These are phyloP conservation scores for Folsomia manolachei DNA, from an alignment of 2,888 invertebrate genomes.

Conservation along the genomic window DNA sequence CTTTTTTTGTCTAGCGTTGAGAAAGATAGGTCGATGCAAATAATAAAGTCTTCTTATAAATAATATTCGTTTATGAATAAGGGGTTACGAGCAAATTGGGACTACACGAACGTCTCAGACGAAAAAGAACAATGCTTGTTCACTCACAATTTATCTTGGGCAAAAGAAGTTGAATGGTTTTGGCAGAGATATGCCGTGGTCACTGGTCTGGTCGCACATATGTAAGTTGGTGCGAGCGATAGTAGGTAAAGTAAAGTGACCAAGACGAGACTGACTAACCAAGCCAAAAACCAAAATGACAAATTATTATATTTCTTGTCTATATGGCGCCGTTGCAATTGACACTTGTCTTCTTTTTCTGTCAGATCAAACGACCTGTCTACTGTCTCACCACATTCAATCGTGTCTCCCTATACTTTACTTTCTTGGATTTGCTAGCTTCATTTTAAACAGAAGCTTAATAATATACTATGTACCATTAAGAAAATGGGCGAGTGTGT, in stretches of 20 bases:
- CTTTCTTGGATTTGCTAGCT: too few relatives aligned
- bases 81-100: neutral
- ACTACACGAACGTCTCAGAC: neutral
- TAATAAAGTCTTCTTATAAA: too few relatives aligned
- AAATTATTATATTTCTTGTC: constrained; percentile 43
- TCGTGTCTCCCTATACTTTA: too few relatives aligned
- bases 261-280: neutral
- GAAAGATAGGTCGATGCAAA: neutral
- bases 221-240: neutral
- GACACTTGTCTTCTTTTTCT: constrained; percentile 39
- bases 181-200: neutral
- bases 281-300: constrained; percentile 30
- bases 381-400: neutral
- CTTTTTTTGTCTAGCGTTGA: neutral
- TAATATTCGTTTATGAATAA: too few relatives aligned
- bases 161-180: neutral
- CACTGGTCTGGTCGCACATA: neutral
- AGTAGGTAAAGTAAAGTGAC: neutral
- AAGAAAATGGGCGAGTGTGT: too few relatives aligned
- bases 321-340: constrained; percentile 43
- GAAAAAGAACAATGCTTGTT: too few relatives aligned
- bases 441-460: too few relatives aligned
- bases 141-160: neutral
- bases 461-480: too few relatives aligned
- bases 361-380: constrained; percentile 13